These are phyloP conservation scores for Batillaria attramentaria DNA, from an alignment of 1,140 invertebrate genomes.

Conservation along the genomic window DNA sequence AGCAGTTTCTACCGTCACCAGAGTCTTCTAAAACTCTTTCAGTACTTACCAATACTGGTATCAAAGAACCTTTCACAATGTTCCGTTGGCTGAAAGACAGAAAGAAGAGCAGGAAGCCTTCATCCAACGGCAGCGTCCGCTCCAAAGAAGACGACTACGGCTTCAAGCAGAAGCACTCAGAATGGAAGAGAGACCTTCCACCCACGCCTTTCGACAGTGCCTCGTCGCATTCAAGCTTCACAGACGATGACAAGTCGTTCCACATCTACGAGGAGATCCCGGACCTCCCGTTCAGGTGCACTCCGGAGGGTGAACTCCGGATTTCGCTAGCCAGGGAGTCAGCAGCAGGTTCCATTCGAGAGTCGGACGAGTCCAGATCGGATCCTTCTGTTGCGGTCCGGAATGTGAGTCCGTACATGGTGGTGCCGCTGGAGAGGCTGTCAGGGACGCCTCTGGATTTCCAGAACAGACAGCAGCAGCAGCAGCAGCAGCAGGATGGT, in stretches of 20 bases:
- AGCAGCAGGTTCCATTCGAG: conserved; percentile 31
- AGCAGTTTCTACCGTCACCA: not conserved
- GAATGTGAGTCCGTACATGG: conserved; percentile 35
- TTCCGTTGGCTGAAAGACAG: conserved; percentile 56
- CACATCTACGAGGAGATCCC: conserved; percentile 60
- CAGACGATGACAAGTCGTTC: conserved; percentile 42
- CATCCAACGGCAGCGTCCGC: conserved; percentile 24
- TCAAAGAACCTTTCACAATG: conserved; percentile 34
- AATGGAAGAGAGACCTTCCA: conserved; percentile 31
- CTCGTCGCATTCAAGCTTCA: not conserved
- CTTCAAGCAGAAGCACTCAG: conserved; percentile 37
- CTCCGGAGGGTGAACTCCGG: conserved; percentile 22
- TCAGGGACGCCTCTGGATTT: not conserved
- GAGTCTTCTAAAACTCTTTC: not conserved
- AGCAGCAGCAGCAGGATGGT: not conserved
- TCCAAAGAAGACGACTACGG: conserved; percentile 51
- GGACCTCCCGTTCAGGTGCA: conserved; percentile 38
- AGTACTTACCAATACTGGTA: not conserved
- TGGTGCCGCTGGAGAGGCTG: conserved; percentile 30
- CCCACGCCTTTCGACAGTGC: conserved; percentile 26
- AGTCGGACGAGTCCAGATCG: not conserved
- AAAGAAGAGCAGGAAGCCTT: conserved; percentile 38
- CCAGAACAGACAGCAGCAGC: too few relatives aligned
- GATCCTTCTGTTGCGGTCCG: not conserved
- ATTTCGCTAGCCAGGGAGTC: conserved; percentile 23